These are phyloP conservation scores for Columba guinea DNA, from an alignment of 2,797 vertebrate species.

Conservation along the genomic window DNA sequence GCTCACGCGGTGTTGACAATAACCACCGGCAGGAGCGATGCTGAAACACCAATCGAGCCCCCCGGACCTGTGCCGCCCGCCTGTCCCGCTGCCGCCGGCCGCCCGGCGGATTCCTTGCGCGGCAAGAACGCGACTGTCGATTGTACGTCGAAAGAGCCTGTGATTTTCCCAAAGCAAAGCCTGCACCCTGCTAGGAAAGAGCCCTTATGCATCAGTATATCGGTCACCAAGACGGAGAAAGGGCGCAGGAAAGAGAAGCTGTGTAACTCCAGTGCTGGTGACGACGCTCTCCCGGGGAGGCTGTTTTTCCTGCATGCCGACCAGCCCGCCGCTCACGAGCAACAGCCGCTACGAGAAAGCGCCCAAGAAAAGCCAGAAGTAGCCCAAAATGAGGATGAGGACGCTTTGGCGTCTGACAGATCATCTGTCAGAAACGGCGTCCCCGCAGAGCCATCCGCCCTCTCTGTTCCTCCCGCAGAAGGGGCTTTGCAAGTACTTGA, in stretches of 20 bases:
- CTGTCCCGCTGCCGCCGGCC: constrained; percentile 10
- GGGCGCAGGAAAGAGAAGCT: constrained; percentile 56
- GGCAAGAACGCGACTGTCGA: neutral
- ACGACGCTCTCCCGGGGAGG: constrained; percentile 86
- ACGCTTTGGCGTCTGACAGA: neutral
- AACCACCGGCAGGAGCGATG: neutral
- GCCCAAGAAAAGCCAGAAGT: constrained; percentile 20
- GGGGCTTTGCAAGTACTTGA: constrained; percentile 48
- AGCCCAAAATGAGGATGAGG: constrained; percentile 1
- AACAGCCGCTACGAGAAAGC: neutral
- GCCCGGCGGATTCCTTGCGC: neutral
- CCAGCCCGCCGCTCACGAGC: neutral
- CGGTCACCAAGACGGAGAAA: constrained; percentile 57
- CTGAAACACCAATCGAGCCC: constrained; percentile 35
- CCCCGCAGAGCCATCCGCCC: neutral
- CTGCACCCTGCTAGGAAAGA: constrained; percentile 54
- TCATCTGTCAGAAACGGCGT: rapidly evolving
- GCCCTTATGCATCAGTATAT: constrained; percentile 71
- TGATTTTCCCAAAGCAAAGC: neutral
- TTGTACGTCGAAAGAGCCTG: constrained; percentile 28
- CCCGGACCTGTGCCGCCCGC: neutral
- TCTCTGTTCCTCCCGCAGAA: neutral
- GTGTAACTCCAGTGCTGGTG: neutral
- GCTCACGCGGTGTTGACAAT: constrained; percentile 29
- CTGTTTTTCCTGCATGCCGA: constrained; percentile 82